Evolutionary conservation across 2,113 vertebrate species (phyloP).

Genomic region (Takifugu flavidus): DNA sequence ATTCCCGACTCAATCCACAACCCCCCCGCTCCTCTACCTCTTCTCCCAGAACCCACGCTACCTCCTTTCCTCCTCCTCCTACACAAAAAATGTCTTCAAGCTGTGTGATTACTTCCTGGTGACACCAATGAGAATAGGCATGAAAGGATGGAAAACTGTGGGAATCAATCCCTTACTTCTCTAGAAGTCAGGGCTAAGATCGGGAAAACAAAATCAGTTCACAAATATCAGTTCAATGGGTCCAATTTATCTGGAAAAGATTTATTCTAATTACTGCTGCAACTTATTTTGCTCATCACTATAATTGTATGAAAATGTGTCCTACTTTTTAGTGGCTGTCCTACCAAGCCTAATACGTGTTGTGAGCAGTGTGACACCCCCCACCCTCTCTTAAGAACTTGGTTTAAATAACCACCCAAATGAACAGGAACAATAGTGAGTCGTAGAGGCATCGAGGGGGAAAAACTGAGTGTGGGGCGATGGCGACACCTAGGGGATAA

Average conservation of each 20-base stretch:
- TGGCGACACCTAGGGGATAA: slow-evolving; percentile 58
- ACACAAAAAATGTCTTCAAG: slow-evolving; percentile 26
- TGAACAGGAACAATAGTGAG: slow-evolving; percentile 18
- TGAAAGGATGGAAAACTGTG: slow-evolving; percentile 4
- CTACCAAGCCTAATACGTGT: slow-evolving; percentile 1
- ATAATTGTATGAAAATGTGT: slow-evolving; percentile 15
- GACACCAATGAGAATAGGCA: slow-evolving; percentile 6
- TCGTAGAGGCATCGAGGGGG: not conserved
- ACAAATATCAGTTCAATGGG: slow-evolving; percentile 10
- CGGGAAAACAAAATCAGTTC: slow-evolving; percentile 23
- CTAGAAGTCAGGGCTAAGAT: not conserved
- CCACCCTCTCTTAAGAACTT: slow-evolving; percentile 29
- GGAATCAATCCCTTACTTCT: slow-evolving; percentile 3
- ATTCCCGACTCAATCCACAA: slow-evolving; percentile 23
- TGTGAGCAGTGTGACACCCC: slow-evolving; percentile 7
- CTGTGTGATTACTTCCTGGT: slow-evolving; percentile 36
- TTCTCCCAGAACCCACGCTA: slow-evolving; percentile 13
- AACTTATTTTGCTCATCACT: slow-evolving; percentile 18
- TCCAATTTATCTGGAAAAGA: slow-evolving; percentile 17
- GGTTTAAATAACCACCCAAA: slow-evolving; percentile 15
- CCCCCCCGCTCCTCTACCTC: slow-evolving; percentile 12
- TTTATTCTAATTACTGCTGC: slow-evolving; percentile 15
- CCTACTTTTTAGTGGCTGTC: slow-evolving; percentile 4
- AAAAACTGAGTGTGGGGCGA: slow-evolving; percentile 8
- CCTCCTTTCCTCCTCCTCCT: slow-evolving; percentile 26